These are phyloP conservation scores for Didymodactylos carnosus DNA, from an alignment of 2,888 invertebrate species.

Conservation along the genomic window DNA sequence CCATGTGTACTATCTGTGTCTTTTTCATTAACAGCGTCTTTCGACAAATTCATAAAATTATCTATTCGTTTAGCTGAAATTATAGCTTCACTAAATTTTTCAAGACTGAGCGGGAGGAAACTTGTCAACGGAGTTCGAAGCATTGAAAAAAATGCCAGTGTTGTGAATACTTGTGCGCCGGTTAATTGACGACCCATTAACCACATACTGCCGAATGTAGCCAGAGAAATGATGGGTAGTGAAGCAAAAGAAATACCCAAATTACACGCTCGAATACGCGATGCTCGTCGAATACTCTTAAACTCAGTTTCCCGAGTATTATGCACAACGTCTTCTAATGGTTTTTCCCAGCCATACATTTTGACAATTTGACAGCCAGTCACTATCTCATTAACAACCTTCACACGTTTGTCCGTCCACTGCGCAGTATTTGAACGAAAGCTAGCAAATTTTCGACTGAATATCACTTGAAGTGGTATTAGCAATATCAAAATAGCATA, in stretches of 20 bases:
- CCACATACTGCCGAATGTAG: constrained; percentile 57
- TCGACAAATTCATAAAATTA: no score
- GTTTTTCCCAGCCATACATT: constrained; percentile 86
- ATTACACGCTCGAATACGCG: constrained; percentile 38
- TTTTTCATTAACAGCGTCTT: no score
- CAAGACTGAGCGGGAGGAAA: no score
- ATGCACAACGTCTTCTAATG: constrained; percentile 62
- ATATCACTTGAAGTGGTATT: constrained; percentile 56
- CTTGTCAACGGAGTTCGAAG: no score
- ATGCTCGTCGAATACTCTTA: constrained; percentile 38
- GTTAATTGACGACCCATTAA: constrained; percentile 46
- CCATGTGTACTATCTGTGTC: no score
- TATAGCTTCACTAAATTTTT: no score
- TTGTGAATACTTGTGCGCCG: constrained; percentile 38
- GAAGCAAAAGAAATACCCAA: constrained; percentile 50
- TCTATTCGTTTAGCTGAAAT: no score
- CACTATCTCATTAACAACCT: constrained; percentile 82
- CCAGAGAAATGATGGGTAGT: constrained; percentile 59
- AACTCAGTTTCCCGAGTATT: constrained; percentile 47
- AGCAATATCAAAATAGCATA: constrained; percentile 56
- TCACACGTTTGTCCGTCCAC: constrained; percentile 67
- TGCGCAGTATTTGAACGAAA: constrained; percentile 50
- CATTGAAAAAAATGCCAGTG: constrained; percentile 15
- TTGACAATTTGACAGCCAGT: constrained; percentile 80
- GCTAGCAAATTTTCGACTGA: constrained; percentile 35